These are phyloP conservation scores for Pedicia rivosa DNA, from an alignment of 2,888 invertebrate genomes.

Conservation along the genomic window DNA sequence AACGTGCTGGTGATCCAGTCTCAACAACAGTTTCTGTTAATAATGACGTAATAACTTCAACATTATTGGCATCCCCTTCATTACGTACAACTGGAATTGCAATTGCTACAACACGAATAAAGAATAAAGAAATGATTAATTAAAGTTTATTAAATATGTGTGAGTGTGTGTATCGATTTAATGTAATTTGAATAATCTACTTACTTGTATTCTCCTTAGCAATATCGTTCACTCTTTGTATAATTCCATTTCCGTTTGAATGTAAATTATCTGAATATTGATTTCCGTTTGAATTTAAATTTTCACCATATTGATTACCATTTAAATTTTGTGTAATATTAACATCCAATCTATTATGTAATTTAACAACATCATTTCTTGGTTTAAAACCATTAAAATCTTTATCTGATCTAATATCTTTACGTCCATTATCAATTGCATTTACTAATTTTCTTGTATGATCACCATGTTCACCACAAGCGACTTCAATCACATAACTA, in stretches of 20 bases:
- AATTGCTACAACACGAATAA: slow-evolving; percentile 30
- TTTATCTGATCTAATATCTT: slow-evolving; percentile 59
- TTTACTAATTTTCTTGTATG: slow-evolving; percentile 68
- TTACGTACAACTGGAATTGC: slow-evolving; percentile 36
- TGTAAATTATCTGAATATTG: slow-evolving; percentile 13
- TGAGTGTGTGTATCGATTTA: slow-evolving; percentile 1
- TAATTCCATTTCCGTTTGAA: slow-evolving; percentile 26
- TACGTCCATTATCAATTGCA: slow-evolving; percentile 71
- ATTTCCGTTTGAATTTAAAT: slow-evolving; percentile 26
- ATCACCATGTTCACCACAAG: slow-evolving; percentile 92
- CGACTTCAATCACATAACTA: slow-evolving; percentile 91
- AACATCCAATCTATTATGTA: slow-evolving; percentile 35
- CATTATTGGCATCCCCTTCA: slow-evolving; percentile 39
- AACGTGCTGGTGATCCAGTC: slow-evolving; percentile 45
- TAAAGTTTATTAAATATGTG: slow-evolving; percentile 6
- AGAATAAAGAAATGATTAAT: slow-evolving; percentile 16
- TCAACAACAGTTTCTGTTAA: slow-evolving; percentile 42
- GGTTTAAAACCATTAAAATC: slow-evolving; percentile 46
- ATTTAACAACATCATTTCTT: slow-evolving; percentile 35
- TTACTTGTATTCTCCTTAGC: slow-evolving; percentile 35
- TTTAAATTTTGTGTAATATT: slow-evolving; percentile 33
- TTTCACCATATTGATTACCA: slow-evolving; percentile 20
- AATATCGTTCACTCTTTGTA: slow-evolving; percentile 46
- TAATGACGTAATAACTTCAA: slow-evolving; percentile 50
- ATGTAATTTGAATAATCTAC: slow-evolving; percentile 1